Evolutionary conservation across 2,113 vertebrate species (phyloP).

Genomic region (Scopus umbretta): DNA sequence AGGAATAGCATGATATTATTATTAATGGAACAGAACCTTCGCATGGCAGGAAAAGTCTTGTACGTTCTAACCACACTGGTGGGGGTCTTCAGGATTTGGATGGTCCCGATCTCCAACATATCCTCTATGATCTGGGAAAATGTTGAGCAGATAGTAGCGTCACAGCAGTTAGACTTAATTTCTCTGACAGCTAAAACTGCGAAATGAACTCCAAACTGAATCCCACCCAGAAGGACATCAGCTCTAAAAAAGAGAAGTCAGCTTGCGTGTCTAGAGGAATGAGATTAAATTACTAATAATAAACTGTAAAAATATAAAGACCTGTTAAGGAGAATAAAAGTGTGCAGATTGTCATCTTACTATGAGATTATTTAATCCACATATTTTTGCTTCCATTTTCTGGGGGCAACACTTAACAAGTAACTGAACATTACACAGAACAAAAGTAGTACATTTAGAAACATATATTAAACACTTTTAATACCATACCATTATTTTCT

Average conservation of each 20-base stretch:
- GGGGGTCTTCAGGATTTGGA: neutral
- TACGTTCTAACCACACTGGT: neutral
- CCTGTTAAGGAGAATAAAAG: neutral
- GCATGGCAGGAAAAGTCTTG: neutral
- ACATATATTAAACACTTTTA: neutral
- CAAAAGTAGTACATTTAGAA: neutral
- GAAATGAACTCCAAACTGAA: neutral
- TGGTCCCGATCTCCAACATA: neutral
- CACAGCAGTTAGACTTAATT: neutral
- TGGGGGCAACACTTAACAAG: neutral
- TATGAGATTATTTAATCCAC: neutral
- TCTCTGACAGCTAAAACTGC: neutral
- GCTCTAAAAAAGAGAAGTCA: neutral
- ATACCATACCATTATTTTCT: neutral
- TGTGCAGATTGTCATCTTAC: neutral
- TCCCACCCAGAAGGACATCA: neutral
- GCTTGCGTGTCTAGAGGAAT: neutral
- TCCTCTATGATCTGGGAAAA: neutral
- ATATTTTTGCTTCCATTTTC: neutral
- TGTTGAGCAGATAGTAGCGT: neutral
- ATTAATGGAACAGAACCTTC: neutral
- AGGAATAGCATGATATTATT: neutral
- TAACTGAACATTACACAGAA: neutral
- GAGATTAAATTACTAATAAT: neutral
- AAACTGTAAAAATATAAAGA: neutral